Evolutionary conservation across 2,113 vertebrate species (phyloP), one percentile per base, ranked within the genome.

Genomic region (Sceloporus undulatus): DNA sequence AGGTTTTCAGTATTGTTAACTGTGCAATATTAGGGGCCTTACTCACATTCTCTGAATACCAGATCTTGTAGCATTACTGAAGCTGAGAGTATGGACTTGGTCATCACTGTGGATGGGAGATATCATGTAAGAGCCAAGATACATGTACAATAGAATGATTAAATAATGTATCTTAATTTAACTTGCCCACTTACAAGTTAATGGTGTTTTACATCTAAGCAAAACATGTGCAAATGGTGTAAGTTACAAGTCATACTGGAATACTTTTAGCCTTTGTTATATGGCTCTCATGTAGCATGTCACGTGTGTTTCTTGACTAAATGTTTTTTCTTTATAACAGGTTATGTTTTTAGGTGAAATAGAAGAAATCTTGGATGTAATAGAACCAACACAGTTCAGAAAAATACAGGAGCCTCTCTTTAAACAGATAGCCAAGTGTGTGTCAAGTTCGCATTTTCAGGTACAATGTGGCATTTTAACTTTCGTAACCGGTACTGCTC

Each of bases 321-420:
- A 79, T 73, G 52, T 85, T 87, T 86, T 81, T 91, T 92, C 71
- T 92, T 23, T 85, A n/a, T 71, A 91, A 89, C 87, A 99, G 99
- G 98, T 99, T 78, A 99, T 99, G 99, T 99, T 98, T 96, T 97
- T 99, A 95, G 99, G 99, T 86, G 99, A 99, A 97, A 98, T 99
- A 59, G 99, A 99, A 96, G 99, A 99, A 97, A 98, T 99, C 90
- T 95, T 99, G 96, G 99, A 99, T 89, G 98, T 99, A 91, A 99
- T 99, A 86, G 99, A 99, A 96, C 98, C 98, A 1, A 98, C 98
- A 0, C 99, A 99, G 89, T 99, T 99, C 96, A 99, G 98, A 95
- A 99, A 99, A 96, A 98, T 99, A 95, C 97, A 99, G 96, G 99
- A 99, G 92, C 98, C 98, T 73, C 96, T 99, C 92, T 99, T 99